These are phyloP conservation scores for Zygogramma bicolorata DNA, from an alignment of 2,888 invertebrate genomes.

Conservation along the genomic window DNA sequence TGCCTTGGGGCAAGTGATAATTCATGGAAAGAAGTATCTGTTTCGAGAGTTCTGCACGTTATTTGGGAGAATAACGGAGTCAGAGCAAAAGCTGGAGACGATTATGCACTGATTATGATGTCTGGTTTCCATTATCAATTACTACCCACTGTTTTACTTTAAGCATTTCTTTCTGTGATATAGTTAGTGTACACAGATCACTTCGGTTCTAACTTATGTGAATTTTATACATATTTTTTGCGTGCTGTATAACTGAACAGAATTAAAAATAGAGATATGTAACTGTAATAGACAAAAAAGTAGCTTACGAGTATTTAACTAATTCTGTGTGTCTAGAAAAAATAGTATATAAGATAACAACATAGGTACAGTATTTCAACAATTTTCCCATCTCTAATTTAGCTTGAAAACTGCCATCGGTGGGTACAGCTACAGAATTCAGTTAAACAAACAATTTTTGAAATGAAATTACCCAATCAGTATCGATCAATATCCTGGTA, in stretches of 20 bases:
- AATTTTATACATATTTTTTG: constrained; percentile 39
- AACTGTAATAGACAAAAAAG: constrained; percentile 51
- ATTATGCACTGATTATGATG: constrained; percentile 39
- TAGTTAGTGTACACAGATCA: constrained; percentile 53
- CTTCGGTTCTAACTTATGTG: constrained; percentile 39
- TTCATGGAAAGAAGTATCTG: not conserved
- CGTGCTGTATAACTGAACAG: constrained; percentile 52
- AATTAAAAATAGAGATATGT: constrained; percentile 48
- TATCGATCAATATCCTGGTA: no score
- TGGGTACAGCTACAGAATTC: constrained; percentile 32
- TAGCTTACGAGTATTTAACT: constrained; percentile 59
- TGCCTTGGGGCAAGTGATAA: not conserved
- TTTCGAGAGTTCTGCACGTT: constrained; percentile 34
- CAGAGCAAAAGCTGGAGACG: constrained; percentile 24
- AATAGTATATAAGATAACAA: constrained; percentile 48
- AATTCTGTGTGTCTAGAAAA: constrained; percentile 58
- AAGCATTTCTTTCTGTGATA: constrained; percentile 61
- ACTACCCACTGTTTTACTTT: constrained; percentile 41
- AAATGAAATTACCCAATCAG: no score
- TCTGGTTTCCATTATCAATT: constrained; percentile 35
- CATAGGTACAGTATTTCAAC: constrained; percentile 37
- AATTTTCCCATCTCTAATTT: constrained; percentile 33
- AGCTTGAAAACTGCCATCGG: constrained; percentile 46
- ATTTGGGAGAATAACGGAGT: constrained; percentile 33
- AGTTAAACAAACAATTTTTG: no score